phyloP scores from a whole-genome alignment of 2,113 vertebrate species.

The Abramis brama region DNA sequence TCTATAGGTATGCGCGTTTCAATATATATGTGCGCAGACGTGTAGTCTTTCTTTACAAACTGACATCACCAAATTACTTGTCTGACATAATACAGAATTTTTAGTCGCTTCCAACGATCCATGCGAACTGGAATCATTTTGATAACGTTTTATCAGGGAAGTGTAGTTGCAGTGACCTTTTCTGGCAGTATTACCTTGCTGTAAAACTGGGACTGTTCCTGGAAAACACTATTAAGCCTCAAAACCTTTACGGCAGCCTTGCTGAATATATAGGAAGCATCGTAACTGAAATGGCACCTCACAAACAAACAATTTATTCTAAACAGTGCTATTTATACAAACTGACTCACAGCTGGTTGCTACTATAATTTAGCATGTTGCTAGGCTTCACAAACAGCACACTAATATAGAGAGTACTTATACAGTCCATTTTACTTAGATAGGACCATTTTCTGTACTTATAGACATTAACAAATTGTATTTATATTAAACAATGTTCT shows the following conservation, averaged over 20 bases:
- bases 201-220: no score
- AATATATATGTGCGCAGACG: no score
- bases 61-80: no score
- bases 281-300: background rate
- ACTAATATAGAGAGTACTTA: background rate
- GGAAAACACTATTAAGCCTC: no score
- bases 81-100: no score
- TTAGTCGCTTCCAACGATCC: no score
- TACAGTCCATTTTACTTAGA: background rate
- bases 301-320: background rate
- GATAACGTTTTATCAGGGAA: no score
- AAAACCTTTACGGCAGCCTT: background rate
- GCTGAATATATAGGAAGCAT: background rate
- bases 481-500: background rate
- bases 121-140: no score
- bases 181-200: no score
- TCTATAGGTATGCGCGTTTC: no score
- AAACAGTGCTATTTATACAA: background rate
- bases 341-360: background rate
- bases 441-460: background rate
- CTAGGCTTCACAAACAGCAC: background rate
- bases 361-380: background rate
- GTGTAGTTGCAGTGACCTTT: no score
- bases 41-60: no score
- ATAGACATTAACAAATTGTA: background rate